A percentile compares a stretch with the other conserved stretches of the same genome.
These are phyloP conservation scores for Sebastes iracundus DNA, from an alignment of 2,797 vertebrate species.

Conservation along the genomic window DNA sequence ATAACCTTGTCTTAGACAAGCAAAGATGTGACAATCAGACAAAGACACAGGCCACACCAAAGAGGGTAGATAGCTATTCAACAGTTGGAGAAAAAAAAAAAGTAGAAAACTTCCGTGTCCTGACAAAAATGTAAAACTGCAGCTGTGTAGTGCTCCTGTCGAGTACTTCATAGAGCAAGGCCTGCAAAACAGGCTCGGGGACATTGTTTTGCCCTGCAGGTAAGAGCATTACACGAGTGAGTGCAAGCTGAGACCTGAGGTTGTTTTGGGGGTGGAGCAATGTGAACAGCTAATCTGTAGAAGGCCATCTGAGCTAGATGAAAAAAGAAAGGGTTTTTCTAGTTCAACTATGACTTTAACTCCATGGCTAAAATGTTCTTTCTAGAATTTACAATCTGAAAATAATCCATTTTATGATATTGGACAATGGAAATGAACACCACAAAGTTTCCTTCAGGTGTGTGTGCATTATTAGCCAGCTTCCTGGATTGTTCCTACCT, in stretches of 20 bases:
- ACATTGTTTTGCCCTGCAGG: constrained; percentile 19
- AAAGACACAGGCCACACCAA: background rate
- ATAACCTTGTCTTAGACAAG: background rate
- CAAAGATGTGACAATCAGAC: background rate
- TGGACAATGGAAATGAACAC: background rate
- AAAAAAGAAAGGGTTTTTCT: background rate
- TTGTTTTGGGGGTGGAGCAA: constrained; percentile 33
- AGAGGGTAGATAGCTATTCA: background rate
- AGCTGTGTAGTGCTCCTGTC: background rate
- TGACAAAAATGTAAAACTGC: background rate
- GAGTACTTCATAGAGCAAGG: background rate
- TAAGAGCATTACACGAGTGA: background rate
- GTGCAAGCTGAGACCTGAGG: constrained; percentile 25
- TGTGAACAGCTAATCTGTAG: background rate
- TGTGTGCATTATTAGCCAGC: background rate
- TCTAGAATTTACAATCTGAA: background rate
- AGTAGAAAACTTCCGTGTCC: background rate
- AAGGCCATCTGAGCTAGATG: background rate
- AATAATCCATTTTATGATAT: background rate
- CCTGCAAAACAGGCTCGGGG: constrained; percentile 45
- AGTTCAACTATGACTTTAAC: background rate
- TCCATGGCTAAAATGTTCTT: background rate
- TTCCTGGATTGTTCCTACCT: constrained; percentile 62
- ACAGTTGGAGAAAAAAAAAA: background rate
- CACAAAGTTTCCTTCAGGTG: background rate